phyloP scores from a whole-genome alignment of 2,113 vertebrate genomes.

The Riparia riparia region DNA sequence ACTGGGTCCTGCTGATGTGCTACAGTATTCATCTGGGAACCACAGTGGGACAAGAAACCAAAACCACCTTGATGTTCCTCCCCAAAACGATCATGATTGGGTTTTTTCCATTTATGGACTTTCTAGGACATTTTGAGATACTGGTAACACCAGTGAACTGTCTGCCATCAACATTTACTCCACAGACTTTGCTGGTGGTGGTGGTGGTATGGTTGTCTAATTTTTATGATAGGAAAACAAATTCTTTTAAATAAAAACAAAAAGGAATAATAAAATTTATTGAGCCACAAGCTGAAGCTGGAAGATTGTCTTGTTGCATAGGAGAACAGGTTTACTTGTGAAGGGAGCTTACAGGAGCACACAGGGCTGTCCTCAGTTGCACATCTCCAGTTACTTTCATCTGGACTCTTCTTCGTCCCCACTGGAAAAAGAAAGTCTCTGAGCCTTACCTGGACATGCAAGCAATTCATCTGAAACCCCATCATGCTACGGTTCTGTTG shows the following conservation, averaged over 20 bases:
- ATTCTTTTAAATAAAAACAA: slow-evolving; percentile 82
- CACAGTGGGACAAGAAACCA: slow-evolving; percentile 61
- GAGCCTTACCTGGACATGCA: slow-evolving; percentile 29
- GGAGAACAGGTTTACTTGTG: slow-evolving; percentile 46
- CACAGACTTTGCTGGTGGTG: slow-evolving; percentile 76
- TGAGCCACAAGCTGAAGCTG: slow-evolving; percentile 75
- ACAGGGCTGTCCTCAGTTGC: slow-evolving; percentile 27
- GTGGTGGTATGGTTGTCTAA: slow-evolving; percentile 78
- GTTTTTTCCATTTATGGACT: slow-evolving; percentile 62
- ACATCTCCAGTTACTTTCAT: neutral
- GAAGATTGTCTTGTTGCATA: slow-evolving; percentile 65
- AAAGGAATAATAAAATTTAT: slow-evolving; percentile 80
- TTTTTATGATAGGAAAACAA: slow-evolving; percentile 80
- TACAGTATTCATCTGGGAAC: slow-evolving; percentile 67
- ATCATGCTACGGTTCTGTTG: neutral
- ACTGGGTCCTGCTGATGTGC: slow-evolving; percentile 56
- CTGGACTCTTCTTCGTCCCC: slow-evolving; percentile 16
- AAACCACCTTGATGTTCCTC: slow-evolving; percentile 60
- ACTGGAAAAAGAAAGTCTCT: neutral
- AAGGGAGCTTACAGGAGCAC: slow-evolving; percentile 39
- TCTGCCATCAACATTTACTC: slow-evolving; percentile 75
- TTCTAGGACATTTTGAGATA: slow-evolving; percentile 55
- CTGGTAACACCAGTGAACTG: slow-evolving; percentile 66
- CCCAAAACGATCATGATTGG: slow-evolving; percentile 53
- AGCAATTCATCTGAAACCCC: neutral